A percentile compares a stretch with the other conserved stretches of the same genome.
phyloP scores from a whole-genome alignment of 2,113 vertebrate species.

The Reinhardtius hippoglossoides region DNA sequence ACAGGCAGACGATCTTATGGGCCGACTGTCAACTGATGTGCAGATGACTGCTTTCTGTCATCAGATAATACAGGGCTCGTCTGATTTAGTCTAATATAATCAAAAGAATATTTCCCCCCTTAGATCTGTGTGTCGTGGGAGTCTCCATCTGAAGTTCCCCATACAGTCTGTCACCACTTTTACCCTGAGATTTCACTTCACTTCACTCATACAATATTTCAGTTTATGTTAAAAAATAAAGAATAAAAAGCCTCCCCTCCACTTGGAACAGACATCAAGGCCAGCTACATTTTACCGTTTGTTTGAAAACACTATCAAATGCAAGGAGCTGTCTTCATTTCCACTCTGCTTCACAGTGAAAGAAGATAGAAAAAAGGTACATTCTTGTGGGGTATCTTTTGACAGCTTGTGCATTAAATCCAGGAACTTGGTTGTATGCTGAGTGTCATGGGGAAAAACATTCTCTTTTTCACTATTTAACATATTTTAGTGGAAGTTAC shows the following conservation, averaged over 20 bases:
- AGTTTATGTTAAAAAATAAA: neutral
- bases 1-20: constrained; percentile 40
- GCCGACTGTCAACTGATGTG: constrained; percentile 15
- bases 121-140: neutral
- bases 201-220: constrained; percentile 1
- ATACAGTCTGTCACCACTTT: neutral
- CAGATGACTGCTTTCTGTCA: neutral
- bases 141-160: neutral
- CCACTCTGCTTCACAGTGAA: neutral
- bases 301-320: constrained; percentile 42
- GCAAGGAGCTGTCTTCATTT: constrained; percentile 10
- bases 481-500: constrained; percentile 43
- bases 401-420: constrained; percentile 36
- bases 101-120: neutral
- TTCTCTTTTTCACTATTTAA: constrained; percentile 1
- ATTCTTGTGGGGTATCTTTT: constrained; percentile 45
- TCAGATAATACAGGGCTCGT: no score
- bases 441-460: neutral
- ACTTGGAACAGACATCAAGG: constrained; percentile 30
- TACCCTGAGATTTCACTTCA: neutral
- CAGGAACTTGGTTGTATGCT: constrained; percentile 22
- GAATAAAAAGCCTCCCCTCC: neutral
- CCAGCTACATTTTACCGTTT: neutral
- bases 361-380: neutral
- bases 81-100: neutral